phyloP scores from a whole-genome alignment of 1,140 invertebrate species.

The Neelides sp. region DNA sequence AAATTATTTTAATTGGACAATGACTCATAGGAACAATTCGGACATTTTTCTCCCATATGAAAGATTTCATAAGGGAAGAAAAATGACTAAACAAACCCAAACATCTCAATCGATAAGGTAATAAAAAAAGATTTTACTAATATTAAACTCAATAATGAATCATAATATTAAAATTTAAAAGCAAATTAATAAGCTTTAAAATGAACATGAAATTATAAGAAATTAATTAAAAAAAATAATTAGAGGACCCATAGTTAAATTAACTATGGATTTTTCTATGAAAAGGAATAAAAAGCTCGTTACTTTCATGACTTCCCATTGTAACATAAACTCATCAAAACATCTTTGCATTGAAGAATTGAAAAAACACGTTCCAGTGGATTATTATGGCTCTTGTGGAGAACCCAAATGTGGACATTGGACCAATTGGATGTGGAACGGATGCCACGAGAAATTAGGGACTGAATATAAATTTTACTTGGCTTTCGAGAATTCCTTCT shows the following conservation, averaged over 20 bases:
- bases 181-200: background rate
- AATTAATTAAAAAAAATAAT: conserved; percentile 22
- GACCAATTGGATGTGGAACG: conserved; percentile 13
- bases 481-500: conserved; percentile 42
- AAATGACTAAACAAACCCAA: conserved; percentile 24
- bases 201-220: too few species aligned
- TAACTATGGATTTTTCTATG: background rate
- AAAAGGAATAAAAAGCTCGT: conserved; percentile 24
- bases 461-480: conserved; percentile 41
- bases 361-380: conserved; percentile 37
- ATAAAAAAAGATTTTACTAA: too few species aligned
- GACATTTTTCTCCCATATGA: conserved; percentile 91
- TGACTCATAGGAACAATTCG: conserved; percentile 79
- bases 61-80: conserved; percentile 12
- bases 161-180: background rate
- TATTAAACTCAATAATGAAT: background rate
- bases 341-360: conserved; percentile 34
- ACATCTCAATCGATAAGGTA: conserved; percentile 12
- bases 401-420: conserved; percentile 31
- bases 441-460: conserved; percentile 31
- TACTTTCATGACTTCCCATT: conserved; percentile 33
- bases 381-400: conserved; percentile 41
- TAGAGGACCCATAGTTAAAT: too few species aligned
- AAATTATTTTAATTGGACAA: conserved; percentile 80
- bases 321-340: conserved; percentile 26